Evolutionary conservation across 2,113 vertebrate species (phyloP).

Genomic region (Rousettus leschenaultii): DNA sequence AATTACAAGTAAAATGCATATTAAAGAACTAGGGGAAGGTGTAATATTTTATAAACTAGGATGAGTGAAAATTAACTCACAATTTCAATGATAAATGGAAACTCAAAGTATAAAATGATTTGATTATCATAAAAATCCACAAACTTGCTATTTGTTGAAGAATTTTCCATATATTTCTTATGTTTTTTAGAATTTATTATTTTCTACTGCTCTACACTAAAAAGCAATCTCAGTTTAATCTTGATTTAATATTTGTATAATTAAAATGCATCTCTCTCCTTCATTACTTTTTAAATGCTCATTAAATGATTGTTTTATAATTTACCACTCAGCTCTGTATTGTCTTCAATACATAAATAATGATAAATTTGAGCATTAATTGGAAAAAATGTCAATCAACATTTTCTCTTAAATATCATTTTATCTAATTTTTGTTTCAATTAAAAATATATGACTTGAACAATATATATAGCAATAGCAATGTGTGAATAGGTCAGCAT

Average conservation of each 20-base stretch:
- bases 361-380: neutral
- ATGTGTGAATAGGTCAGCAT: neutral
- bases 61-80: neutral
- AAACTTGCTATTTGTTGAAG: neutral
- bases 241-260: neutral
- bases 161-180: neutral
- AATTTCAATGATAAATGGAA: slow-evolving; percentile 32
- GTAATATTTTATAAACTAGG: neutral
- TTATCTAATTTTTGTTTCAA: neutral
- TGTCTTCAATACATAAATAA: neutral
- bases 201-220: slow-evolving; percentile 23
- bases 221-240: neutral
- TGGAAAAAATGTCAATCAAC: neutral
- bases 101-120: neutral
- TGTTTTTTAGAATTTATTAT: neutral
- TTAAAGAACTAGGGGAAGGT: neutral
- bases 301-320: slow-evolving; percentile 30
- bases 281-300: slow-evolving; percentile 24
- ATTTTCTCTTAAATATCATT: neutral
- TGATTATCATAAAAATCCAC: neutral
- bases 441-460: neutral
- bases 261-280: neutral
- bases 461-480: neutral
- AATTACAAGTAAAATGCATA: slow-evolving; percentile 1
- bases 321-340: neutral